phyloP scores from a whole-genome alignment of 2,113 vertebrate species.

The Eubucco bourcierii region DNA sequence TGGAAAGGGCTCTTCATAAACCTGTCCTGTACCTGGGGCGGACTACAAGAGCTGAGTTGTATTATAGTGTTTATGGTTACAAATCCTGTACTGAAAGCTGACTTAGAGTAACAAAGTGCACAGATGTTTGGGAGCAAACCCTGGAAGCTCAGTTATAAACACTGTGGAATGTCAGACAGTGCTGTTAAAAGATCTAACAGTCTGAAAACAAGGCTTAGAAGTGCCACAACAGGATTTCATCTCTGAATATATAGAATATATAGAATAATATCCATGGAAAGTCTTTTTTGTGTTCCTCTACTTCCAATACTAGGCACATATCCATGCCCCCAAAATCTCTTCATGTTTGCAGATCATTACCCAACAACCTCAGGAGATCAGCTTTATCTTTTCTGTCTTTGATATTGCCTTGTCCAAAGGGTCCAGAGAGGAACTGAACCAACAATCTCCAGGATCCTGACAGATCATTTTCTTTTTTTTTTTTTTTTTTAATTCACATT shows the following conservation, averaged over 20 bases:
- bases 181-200: background rate
- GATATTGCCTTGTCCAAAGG: background rate
- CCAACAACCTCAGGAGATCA: background rate
- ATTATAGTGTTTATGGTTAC: background rate
- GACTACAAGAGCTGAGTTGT: background rate
- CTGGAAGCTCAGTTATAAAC: background rate
- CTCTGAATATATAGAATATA: too few relatives aligned
- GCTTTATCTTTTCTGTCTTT: background rate
- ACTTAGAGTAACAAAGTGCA: background rate
- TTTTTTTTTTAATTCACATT: background rate
- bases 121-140: background rate
- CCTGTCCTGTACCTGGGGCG: accelerated
- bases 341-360: background rate
- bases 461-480: background rate
- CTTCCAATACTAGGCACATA: background rate
- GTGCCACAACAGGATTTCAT: background rate
- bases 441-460: background rate
- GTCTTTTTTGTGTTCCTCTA: background rate
- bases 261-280: background rate
- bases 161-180: background rate
- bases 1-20: background rate
- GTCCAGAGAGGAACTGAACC: background rate
- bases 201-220: background rate
- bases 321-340: background rate
- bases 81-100: background rate